These are phyloP conservation scores for Microtus richardsoni DNA, from an alignment of 2,113 vertebrate species.

Conservation along the genomic window DNA sequence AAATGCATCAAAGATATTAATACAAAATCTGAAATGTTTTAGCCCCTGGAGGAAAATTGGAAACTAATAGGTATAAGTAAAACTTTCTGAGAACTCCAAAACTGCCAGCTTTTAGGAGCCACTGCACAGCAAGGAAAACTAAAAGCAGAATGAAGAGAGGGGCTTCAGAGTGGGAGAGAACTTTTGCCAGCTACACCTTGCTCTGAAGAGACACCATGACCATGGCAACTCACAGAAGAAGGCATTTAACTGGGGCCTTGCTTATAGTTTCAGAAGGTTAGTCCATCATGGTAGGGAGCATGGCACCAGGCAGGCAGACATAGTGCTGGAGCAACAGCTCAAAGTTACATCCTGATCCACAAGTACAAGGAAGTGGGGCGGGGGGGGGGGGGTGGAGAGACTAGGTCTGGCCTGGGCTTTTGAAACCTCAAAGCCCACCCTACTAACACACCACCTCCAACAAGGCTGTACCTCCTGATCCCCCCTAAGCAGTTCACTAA, in stretches of 20 bases:
- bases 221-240: not conserved
- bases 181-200: not conserved
- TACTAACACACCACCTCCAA: not conserved
- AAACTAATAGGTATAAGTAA: not conserved
- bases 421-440: not conserved
- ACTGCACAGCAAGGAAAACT: too few species aligned
- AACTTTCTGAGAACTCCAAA: not conserved
- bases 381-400: too few species aligned
- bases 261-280: not conserved
- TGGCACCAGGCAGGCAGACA: not conserved
- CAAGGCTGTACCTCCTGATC: not conserved
- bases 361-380: not conserved
- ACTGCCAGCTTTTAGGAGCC: too few species aligned
- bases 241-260: not conserved
- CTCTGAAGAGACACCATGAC: not conserved
- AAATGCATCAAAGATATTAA: not conserved
- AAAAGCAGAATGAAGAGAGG: not conserved
- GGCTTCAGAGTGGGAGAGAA: not conserved
- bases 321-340: not conserved
- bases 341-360: not conserved
- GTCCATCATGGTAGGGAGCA: not conserved
- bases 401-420: not conserved
- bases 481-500: not conserved
- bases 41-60: not conserved
- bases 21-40: not conserved